Percentiles rank a stretch among this genome's conserved stretches.
Evolutionary conservation across 2,113 vertebrate genomes (phyloP).

Genomic region (Calcarius ornatus): DNA sequence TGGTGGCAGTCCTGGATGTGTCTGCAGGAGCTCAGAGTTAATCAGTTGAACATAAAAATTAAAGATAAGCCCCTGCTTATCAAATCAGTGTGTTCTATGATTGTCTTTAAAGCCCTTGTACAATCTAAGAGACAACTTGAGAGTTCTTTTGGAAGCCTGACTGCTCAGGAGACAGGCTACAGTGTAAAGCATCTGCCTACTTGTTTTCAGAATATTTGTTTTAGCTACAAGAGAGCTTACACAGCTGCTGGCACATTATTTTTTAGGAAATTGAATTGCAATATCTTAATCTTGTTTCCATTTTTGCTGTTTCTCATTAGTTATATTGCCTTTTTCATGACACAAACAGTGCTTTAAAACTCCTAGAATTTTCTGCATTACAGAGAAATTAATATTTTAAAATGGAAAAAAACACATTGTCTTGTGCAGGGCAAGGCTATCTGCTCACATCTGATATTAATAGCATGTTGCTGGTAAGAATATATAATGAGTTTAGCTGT

Average conservation of each 20-base stretch:
- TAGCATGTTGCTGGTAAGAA: neutral
- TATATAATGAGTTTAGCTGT: neutral
- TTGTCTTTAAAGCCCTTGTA: neutral
- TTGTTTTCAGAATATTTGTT: constrained; percentile 38
- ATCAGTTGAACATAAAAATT: neutral
- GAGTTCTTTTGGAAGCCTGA: neutral
- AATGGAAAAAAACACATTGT: neutral
- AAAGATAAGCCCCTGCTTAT: neutral
- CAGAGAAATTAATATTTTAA: neutral
- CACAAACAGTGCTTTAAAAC: neutral
- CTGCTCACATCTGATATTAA: neutral
- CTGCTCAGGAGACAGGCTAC: neutral
- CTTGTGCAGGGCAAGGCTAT: neutral
- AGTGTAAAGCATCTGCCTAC: neutral
- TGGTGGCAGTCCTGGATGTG: neutral
- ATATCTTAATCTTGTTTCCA: neutral
- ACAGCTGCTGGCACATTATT: constrained; percentile 44
- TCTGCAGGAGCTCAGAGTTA: neutral
- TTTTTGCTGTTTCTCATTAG: constrained; percentile 2
- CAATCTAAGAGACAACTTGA: neutral
- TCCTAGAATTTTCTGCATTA: neutral
- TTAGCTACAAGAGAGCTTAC: constrained; percentile 23
- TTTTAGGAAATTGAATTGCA: constrained; percentile 37
- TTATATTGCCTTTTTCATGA: neutral
- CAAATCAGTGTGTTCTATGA: neutral